A percentile compares a stretch with the other conserved stretches of the same genome.
Conservation (phyloP, 2,888 invertebrate species). For the Micoletzkya japonica region DNA sequence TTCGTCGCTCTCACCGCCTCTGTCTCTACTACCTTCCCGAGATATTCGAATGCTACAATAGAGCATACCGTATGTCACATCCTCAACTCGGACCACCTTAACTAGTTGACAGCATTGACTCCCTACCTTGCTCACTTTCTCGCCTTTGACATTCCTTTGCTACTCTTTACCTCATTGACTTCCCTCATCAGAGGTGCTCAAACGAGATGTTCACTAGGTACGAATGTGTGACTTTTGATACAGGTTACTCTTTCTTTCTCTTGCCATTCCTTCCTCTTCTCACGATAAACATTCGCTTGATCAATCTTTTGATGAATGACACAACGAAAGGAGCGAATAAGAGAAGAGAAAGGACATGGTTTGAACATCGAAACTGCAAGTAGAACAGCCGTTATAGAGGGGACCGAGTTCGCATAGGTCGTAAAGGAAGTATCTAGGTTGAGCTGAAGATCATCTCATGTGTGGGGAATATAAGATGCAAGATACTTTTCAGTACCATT, state of each 20-base stretch:
- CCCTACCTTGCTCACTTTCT: neutral
- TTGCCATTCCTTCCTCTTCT: neutral
- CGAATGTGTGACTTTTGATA: no score
- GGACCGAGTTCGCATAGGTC: neutral
- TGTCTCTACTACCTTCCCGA: constrained; percentile 64
- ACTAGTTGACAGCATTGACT: neutral
- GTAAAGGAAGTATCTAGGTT: neutral
- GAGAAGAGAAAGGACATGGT: neutral
- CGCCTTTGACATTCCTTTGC: neutral
- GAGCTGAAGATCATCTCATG: no score
- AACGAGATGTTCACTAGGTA: no score
- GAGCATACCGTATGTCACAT: constrained; percentile 52
- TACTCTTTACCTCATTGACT: no score
- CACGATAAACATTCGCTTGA: neutral
- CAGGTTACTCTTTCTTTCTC: no score
- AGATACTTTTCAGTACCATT: constrained; percentile 53
- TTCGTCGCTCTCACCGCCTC: constrained; percentile 59
- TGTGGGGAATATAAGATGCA: no score
- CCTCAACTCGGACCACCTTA: constrained; percentile 16
- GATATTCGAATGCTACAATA: constrained; percentile 62
- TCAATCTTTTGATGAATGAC: neutral
- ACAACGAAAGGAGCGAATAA: neutral
- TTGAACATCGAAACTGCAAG: neutral
- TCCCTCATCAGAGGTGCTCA: no score
- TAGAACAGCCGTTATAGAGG: neutral